These are phyloP conservation scores for Anoplolepis gracilipes DNA, from an alignment of 1,140 invertebrate genomes.

Conservation along the genomic window DNA sequence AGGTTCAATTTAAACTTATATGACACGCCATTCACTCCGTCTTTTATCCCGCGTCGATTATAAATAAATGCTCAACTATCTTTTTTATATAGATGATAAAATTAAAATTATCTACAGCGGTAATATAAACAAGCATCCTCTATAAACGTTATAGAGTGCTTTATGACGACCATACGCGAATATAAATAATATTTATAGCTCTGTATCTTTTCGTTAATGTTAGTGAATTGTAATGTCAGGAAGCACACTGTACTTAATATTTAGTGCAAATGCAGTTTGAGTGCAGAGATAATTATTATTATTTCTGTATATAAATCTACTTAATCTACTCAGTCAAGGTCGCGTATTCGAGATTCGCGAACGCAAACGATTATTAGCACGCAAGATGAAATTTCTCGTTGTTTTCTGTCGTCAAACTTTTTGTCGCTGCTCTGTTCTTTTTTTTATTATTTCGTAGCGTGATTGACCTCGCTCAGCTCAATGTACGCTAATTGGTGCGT, in stretches of 20 bases:
- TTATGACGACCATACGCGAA: background rate
- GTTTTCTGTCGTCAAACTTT: conserved; percentile 5
- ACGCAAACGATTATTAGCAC: conserved; percentile 45
- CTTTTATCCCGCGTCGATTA: background rate
- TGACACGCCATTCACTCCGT: background rate
- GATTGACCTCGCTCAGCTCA: conserved; percentile 5
- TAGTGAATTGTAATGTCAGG: background rate
- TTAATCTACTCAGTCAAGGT: conserved; percentile 16
- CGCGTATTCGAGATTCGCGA: background rate
- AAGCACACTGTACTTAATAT: background rate
- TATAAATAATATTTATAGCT: background rate
- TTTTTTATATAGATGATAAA: background rate
- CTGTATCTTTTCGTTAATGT: background rate
- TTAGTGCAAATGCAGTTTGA: background rate
- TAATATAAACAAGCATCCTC: background rate
- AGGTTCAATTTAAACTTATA: conserved; percentile 21
- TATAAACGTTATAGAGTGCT: background rate
- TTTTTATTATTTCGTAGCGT: background rate
- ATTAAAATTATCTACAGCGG: background rate
- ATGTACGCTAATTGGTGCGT: conserved; percentile 67
- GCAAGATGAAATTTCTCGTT: conserved; percentile 32
- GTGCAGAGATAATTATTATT: conserved; percentile 15
- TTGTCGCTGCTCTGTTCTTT: background rate
- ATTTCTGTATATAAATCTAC: background rate
- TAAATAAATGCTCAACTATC: background rate